Percentiles rank a stretch among this genome's conserved stretches.
These are phyloP conservation scores for Sycobia sp. DNA, from an alignment of 1,140 invertebrate genomes.

Conservation along the genomic window DNA sequence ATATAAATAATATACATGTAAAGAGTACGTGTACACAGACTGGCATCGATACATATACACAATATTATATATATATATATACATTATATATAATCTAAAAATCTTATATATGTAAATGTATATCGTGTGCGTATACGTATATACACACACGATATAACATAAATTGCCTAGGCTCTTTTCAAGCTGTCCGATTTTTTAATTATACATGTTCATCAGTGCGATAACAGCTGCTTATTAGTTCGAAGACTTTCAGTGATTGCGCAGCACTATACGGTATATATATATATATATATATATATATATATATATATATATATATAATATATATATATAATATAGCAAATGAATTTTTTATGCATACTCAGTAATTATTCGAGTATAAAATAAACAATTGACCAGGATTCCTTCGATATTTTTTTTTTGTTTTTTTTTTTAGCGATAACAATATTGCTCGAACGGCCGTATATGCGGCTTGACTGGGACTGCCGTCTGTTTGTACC, in stretches of 20 bases:
- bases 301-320: too few species aligned
- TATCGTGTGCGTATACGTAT: too few species aligned
- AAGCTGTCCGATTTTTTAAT: constrained; percentile 31
- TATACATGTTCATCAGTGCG: constrained; percentile 13
- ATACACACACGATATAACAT: too few species aligned
- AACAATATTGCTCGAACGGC: constrained; percentile 7
- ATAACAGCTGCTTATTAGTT: constrained; percentile 24
- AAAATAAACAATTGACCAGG: not conserved
- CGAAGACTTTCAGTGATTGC: not conserved
- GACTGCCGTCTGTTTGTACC: constrained; percentile 23
- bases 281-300: too few species aligned
- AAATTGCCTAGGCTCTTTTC: constrained; percentile 25
- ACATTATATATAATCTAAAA: constrained; percentile 22
- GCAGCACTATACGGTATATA: not conserved
- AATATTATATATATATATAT: constrained; percentile 24
- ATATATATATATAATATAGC: too few species aligned
- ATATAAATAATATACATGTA: constrained; percentile 21
- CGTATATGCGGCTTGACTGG: constrained; percentile 15
- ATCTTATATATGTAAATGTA: constrained; percentile 28
- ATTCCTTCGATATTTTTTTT: too few species aligned
- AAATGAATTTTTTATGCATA: constrained; percentile 1
- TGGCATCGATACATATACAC: constrained; percentile 29
- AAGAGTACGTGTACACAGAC: constrained; percentile 33
- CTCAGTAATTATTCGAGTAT: too few species aligned
- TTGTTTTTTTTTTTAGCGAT: too few species aligned